Conservation (phyloP, 2,113 vertebrate genomes). For the Pandion haliaetus region DNA sequence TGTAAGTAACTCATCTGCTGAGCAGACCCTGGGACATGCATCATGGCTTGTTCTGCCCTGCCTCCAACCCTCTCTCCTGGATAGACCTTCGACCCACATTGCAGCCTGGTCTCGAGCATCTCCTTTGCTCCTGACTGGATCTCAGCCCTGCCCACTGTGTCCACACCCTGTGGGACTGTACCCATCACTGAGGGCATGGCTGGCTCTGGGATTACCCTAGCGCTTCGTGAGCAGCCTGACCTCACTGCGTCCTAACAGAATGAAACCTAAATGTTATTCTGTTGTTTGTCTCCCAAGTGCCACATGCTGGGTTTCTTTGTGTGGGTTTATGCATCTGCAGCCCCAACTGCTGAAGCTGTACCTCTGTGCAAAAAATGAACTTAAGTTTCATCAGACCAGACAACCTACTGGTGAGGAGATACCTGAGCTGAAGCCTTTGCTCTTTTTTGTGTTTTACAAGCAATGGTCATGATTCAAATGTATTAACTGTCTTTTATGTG, state of each 20-base stretch:
- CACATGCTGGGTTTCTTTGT: background rate
- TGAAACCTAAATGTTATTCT: background rate
- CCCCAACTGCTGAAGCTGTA: background rate
- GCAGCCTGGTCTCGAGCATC: background rate
- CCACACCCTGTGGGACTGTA: background rate
- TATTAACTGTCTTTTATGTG: background rate
- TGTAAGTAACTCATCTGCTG: background rate
- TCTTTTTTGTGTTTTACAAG: background rate
- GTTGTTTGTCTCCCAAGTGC: accelerated
- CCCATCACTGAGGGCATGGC: accelerated
- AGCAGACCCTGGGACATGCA: accelerated
- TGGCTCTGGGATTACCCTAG: background rate
- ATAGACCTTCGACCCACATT: background rate
- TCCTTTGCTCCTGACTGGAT: background rate
- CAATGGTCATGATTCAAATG: background rate
- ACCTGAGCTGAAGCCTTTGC: background rate
- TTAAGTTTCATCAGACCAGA: background rate
- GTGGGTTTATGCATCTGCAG: background rate
- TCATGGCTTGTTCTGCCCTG: background rate
- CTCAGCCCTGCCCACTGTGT: background rate
- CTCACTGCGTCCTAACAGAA: background rate
- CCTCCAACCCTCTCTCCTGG: background rate
- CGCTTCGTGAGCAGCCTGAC: background rate
- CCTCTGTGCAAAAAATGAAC: background rate
- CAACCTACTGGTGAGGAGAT: background rate